Percentiles rank a stretch among this genome's conserved stretches.
Evolutionary conservation across 2,888 invertebrate genomes (phyloP).

Genomic region (Disparrhopalites patrizii): DNA sequence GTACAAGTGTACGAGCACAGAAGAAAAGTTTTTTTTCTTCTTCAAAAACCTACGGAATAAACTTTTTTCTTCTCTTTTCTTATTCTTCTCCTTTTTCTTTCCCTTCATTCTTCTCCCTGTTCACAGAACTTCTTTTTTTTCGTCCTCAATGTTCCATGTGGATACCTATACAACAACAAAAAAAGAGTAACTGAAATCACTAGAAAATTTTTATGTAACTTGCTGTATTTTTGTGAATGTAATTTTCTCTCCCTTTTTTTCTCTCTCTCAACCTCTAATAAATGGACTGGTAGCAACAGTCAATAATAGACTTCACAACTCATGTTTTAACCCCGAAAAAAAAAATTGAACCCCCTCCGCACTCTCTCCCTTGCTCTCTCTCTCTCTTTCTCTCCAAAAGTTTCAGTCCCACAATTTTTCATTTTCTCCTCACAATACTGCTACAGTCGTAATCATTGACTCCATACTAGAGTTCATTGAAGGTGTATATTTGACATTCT

Average conservation of each 20-base stretch:
- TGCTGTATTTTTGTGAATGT: constrained; percentile 17
- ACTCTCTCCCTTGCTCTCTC: too few relatives aligned
- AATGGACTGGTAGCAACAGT: constrained; percentile 2
- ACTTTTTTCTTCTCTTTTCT: neutral
- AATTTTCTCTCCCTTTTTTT: neutral
- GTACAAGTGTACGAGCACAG: too few relatives aligned
- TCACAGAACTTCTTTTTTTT: neutral
- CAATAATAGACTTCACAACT: too few relatives aligned
- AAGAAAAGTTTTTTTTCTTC: neutral
- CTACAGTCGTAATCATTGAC: constrained; percentile 41
- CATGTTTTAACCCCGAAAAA: neutral
- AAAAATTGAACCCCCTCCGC: too few relatives aligned
- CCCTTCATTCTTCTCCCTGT: too few relatives aligned
- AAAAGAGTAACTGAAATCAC: neutral
- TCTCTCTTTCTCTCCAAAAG: too few relatives aligned
- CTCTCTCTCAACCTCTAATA: neutral
- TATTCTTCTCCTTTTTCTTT: constrained; percentile 18
- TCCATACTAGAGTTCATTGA: constrained; percentile 37
- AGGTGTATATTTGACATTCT: constrained; percentile 10
- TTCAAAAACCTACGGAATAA: constrained; percentile 10
- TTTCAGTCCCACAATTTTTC: constrained; percentile 13
- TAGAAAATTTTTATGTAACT: constrained; percentile 11
- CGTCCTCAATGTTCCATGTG: neutral
- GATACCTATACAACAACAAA: neutral
- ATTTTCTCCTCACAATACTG: constrained; percentile 22